Evolutionary conservation across 92 coral and sea anemone species (phyloP).

Genomic region (Micromussa lordhowensis): DNA sequence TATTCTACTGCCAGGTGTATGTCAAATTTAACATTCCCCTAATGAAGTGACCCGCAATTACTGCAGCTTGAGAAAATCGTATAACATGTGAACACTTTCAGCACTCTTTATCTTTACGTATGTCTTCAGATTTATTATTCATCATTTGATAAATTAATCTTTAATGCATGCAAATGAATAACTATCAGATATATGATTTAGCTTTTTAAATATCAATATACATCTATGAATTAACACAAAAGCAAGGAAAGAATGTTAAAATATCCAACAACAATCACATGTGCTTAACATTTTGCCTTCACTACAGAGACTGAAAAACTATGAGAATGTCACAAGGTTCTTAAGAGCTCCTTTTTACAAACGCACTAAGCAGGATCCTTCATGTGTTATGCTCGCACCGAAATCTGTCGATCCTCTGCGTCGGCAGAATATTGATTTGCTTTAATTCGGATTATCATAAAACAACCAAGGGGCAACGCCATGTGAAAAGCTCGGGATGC

Average conservation of each 20-base stretch:
- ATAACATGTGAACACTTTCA: not conserved
- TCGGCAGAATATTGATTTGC: too few relatives aligned
- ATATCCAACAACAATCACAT: not conserved
- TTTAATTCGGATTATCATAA: too few relatives aligned
- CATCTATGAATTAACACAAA: not conserved
- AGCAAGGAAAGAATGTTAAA: not conserved
- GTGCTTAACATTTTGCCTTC: too few relatives aligned
- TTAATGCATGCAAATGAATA: not conserved
- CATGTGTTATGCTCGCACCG: too few relatives aligned
- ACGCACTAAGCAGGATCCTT: too few relatives aligned
- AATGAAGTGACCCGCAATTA: not conserved
- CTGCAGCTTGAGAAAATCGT: not conserved
- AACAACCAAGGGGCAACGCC: too few relatives aligned
- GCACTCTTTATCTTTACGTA: not conserved
- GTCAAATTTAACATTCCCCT: not conserved
- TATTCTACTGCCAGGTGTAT: not conserved
- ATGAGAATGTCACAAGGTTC: too few relatives aligned
- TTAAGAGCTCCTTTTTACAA: too few relatives aligned
- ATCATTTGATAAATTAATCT: conserved; percentile 58
- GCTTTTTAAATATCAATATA: not conserved
- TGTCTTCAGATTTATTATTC: conserved; percentile 30
- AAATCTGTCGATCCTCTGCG: too few relatives aligned
- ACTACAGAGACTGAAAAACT: too few relatives aligned
- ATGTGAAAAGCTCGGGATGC: too few relatives aligned
- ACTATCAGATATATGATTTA: not conserved